Evolutionary conservation across 2,113 vertebrate genomes (phyloP), one percentile per base, ranked within the genome.

Genomic region (Tragelaphus strepsiceros): DNA sequence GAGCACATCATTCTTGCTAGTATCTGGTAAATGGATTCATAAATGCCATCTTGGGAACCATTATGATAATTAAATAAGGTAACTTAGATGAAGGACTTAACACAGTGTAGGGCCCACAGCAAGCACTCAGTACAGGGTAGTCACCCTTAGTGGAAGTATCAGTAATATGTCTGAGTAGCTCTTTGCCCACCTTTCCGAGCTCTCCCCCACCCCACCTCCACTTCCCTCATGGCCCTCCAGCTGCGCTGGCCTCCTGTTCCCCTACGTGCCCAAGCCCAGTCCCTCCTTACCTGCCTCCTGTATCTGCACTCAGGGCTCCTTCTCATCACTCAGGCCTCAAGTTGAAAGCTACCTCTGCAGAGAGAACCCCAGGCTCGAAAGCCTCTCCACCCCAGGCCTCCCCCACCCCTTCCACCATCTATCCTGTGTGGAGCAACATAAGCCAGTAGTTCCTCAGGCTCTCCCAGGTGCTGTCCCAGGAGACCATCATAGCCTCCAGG

Each of bases 321-420:
- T 6, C 39, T 95, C 1, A 56, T 35, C 67, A 39, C 81, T 81
- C 28, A 53, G 12, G 9, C 49, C 49, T 35, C 90, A 56, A 83
- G 53, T 94, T 11, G n/a, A 32, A 95, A 95, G 22, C 62, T 49
- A 54, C 77, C 35, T 93, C 49, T 96, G 78, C 16, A 90, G 67
- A 67, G 74, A 92, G n/a, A 78, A 21, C 32, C 30, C 17, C 3
- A 3, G 21, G 21, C 32, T 81, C 16, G 46, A 84, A 32, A 80
- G 11, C 12, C 43, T 85, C 56, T 16, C 30, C 30, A 39, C 30
- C 15, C 28, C 22, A 8, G 1, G 11, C 61, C 19, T 77, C 15
- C 9, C 81, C 21, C 0, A 2, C 22, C 8, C 19, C 6, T n/a
- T 51, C 32, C 17, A 24, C 51, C n/a, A 22, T 62, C 81, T 84